Evolutionary conservation across 2,888 invertebrate genomes (phyloP).

Genomic region (Lydus trimaculatus): DNA sequence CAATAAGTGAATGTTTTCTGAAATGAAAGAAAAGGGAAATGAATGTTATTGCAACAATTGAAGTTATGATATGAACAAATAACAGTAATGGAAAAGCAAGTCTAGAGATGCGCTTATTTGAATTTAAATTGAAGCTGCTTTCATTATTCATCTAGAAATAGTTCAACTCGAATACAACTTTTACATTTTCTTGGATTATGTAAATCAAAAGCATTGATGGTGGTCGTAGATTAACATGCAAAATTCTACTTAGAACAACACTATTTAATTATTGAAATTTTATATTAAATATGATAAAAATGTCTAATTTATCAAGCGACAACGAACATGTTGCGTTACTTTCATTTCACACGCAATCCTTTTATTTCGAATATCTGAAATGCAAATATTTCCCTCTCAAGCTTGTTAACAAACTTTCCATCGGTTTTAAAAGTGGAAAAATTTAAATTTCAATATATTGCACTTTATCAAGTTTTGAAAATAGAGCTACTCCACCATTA

Average conservation of each 20-base stretch:
- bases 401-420: conserved; percentile 22
- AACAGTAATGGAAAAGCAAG: conserved; percentile 11
- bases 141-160: conserved; percentile 29
- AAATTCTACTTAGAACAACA: conserved; percentile 24
- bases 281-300: background rate
- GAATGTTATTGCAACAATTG: conserved; percentile 28
- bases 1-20: conserved; percentile 10
- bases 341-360: background rate
- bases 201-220: conserved; percentile 33
- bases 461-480: conserved; percentile 15
- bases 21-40: background rate
- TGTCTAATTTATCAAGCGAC: background rate
- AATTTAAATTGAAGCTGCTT: conserved; percentile 24
- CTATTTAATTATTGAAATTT: conserved; percentile 21
- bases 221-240: conserved; percentile 35
- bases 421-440: conserved; percentile 18
- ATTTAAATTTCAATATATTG: conserved; percentile 28
- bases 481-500: background rate
- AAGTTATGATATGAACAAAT: conserved; percentile 33
- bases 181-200: conserved; percentile 38
- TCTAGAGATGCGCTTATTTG: conserved; percentile 16
- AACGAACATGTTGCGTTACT: background rate
- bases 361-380: background rate
- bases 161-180: conserved; percentile 39
- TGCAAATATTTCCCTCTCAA: background rate